Evolutionary conservation across 1,140 invertebrate genomes (phyloP), one percentile per base, ranked within the genome.

Genomic region (Drosophila bipectinata): DNA sequence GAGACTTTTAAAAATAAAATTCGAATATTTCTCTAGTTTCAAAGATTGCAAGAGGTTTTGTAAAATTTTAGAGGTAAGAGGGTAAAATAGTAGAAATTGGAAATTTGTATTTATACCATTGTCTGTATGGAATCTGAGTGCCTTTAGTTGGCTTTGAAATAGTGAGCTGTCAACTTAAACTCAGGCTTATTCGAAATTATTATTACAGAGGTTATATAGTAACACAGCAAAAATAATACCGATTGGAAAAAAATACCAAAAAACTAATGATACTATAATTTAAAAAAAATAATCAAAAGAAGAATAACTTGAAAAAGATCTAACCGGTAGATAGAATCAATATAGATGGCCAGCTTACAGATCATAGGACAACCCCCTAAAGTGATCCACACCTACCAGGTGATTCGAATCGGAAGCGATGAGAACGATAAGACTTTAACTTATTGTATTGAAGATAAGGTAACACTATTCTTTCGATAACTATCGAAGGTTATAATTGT

Each of bases 351-450:
- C 32, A 77, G 71, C n/a, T 62, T 77, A 14, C 63, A 63, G 21
- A 69, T 77, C 24, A 48, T 69, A 49, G 59, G 15, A 18, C 58
- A 30, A 5, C 71, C 74, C 18, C 60, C 74, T 21, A 32, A 63
- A 8, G 63, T 69, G 12, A 4, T 77, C 18, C 74, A 56, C 37
- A 74, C 37, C n/a, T 74, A 77, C 34, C 74, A 77, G 14, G 74
- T 74, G 8, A 18, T 67, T 18, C 74, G 74, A 30, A 69, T 74
- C 28, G 74, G 74, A n/a, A 77, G 58, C 21, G 37, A 77, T 52
- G 26, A 21, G 5, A n/a, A 37, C 2, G 71, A 77, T 26, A 63
- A 59, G 28, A 18, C n/a, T 4, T 30, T 74, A 6, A 54, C 74
- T 3, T 63, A 55, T 24, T 69, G 55, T 32, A 8, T 63, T 0